Conservation (phyloP, 2,888 invertebrate species). For the Eupsilia transversa region DNA sequence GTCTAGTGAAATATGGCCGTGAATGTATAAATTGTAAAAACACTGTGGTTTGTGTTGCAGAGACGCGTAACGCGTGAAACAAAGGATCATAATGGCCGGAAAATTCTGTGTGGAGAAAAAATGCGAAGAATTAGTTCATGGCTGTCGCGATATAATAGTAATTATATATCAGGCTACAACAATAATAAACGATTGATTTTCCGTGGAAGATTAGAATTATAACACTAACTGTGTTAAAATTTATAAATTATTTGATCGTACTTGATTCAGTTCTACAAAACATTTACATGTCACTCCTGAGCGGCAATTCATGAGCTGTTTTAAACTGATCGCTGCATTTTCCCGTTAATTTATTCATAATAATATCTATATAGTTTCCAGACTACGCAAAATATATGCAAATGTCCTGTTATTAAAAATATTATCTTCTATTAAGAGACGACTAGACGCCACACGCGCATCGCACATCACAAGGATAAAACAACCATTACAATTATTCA, state of each 20-base stretch:
- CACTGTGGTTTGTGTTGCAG: slow-evolving; percentile 38
- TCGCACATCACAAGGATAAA: slow-evolving; percentile 43
- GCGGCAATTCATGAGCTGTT: background rate
- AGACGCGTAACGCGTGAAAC: slow-evolving; percentile 32
- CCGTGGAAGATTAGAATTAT: too few relatives aligned
- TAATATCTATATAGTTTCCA: slow-evolving; percentile 7
- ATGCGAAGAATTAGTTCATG: background rate
- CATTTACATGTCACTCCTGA: background rate
- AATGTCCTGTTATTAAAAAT: background rate
- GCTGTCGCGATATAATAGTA: too few relatives aligned
- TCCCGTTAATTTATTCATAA: background rate
- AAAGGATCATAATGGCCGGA: slow-evolving; percentile 35
- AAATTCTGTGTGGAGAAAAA: slow-evolving; percentile 36
- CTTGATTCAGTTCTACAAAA: too few relatives aligned
- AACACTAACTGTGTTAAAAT: too few relatives aligned
- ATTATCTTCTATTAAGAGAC: background rate
- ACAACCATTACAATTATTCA: slow-evolving; percentile 47
- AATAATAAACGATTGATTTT: too few relatives aligned
- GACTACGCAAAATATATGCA: background rate
- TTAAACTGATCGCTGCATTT: too few relatives aligned
- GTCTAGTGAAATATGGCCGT: slow-evolving; percentile 72
- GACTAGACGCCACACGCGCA: background rate
- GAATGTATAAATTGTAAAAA: slow-evolving; percentile 59
- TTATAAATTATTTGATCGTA: too few relatives aligned
- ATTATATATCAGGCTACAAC: too few relatives aligned